Conservation (phyloP, 2,797 vertebrate genomes). For the Catostomus latipinnis region DNA sequence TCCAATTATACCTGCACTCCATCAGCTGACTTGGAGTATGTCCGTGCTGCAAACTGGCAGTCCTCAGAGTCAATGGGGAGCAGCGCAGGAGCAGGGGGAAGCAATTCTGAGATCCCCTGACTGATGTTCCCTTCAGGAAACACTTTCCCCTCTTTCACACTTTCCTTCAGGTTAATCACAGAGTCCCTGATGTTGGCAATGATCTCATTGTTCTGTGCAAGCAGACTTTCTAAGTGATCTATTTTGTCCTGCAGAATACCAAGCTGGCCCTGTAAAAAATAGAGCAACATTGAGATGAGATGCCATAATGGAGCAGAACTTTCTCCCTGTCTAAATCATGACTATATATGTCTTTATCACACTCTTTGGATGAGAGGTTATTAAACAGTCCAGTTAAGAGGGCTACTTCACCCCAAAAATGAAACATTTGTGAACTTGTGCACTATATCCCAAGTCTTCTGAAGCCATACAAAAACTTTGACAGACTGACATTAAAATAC, state of each 20-base stretch:
- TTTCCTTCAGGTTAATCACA: conserved; percentile 82
- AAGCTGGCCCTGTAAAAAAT: conserved; percentile 81
- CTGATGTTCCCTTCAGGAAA: conserved; percentile 76
- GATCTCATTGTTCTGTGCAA: conserved; percentile 90
- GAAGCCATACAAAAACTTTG: too few relatives aligned
- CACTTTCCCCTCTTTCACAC: conserved; percentile 78
- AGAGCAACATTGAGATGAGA: neutral
- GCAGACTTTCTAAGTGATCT: conserved; percentile 86
- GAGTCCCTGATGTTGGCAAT: conserved; percentile 88
- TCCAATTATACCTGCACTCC: conserved; percentile 82
- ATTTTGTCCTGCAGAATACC: conserved; percentile 90
- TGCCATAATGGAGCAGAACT: neutral
- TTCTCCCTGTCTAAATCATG: neutral
- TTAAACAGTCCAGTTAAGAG: neutral
- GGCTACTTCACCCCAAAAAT: too few relatives aligned
- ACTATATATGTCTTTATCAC: neutral
- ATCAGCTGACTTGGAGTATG: conserved; percentile 63
- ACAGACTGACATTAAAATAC: too few relatives aligned
- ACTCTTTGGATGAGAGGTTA: neutral
- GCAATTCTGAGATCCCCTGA: conserved; percentile 67
- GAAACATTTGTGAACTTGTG: too few relatives aligned
- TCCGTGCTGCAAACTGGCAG: conserved; percentile 78
- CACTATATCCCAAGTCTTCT: too few relatives aligned
- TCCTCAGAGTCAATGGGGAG: conserved; percentile 74
- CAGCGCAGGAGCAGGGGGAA: conserved; percentile 64